Percentiles rank a stretch among this genome's conserved stretches.
phyloP scores from a whole-genome alignment of 1,140 invertebrate genomes.

The Phenacoccus solenopsis region DNA sequence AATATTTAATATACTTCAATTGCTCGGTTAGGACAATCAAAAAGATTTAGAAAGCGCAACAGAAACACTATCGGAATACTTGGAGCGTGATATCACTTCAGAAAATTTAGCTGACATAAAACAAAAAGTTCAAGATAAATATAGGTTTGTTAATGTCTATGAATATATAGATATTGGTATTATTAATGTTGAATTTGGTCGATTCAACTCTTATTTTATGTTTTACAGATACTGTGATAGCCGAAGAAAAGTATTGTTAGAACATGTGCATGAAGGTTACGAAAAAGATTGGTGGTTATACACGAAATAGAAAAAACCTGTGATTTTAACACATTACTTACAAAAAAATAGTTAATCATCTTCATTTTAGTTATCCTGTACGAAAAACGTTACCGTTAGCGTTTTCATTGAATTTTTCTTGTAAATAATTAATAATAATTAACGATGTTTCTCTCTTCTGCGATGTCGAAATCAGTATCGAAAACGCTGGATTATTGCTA shows the following conservation, averaged over 20 bases:
- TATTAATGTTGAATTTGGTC: conserved; percentile 7
- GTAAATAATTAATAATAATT: neutral
- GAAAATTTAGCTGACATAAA: conserved; percentile 97
- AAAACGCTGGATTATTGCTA: neutral
- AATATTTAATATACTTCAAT: conserved; percentile 10
- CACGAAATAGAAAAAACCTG: conserved; percentile 51
- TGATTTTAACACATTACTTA: conserved; percentile 20
- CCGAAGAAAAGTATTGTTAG: conserved; percentile 80
- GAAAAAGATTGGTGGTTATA: conserved; percentile 98
- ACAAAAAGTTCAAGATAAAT: conserved; percentile 98
- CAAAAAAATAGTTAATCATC: conserved; percentile 14
- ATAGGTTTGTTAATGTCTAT: conserved; percentile 51
- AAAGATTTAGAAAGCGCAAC: conserved; percentile 94
- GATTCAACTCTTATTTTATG: conserved; percentile 20
- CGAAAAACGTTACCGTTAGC: neutral
- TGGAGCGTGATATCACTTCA: conserved; percentile 94
- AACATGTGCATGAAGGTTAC: conserved; percentile 96
- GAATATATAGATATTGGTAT: neutral
- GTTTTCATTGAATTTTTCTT: neutral
- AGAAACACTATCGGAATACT: conserved; percentile 91
- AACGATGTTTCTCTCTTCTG: neutral
- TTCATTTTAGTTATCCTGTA: neutral
- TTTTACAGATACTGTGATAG: conserved; percentile 86
- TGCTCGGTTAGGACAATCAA: conserved; percentile 69
- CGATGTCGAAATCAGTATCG: neutral